Evolutionary conservation across 1,140 invertebrate genomes (phyloP).

Genomic region (Saccostrea cuccullata): DNA sequence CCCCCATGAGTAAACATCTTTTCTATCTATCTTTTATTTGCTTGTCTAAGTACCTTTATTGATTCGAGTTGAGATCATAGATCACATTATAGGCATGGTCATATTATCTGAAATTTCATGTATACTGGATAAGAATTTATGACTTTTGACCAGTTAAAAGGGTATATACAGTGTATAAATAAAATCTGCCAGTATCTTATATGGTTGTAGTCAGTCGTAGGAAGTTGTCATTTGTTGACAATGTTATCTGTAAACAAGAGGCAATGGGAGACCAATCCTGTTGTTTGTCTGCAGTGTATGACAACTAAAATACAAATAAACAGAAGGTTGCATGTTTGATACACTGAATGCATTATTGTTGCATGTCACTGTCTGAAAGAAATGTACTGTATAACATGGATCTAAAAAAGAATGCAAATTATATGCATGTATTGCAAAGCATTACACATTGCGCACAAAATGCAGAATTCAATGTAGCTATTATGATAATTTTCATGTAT

Average conservation of each 20-base stretch:
- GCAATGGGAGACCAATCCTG: not conserved
- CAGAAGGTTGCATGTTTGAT: not conserved
- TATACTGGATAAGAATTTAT: constrained; percentile 8
- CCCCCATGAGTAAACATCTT: constrained; percentile 10
- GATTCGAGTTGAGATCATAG: constrained; percentile 8
- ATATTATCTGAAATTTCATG: not conserved
- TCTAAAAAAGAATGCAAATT: not conserved
- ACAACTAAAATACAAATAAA: not conserved
- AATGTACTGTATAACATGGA: not conserved
- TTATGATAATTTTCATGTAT: no score
- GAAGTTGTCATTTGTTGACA: not conserved
- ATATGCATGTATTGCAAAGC: not conserved
- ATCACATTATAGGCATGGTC: constrained; percentile 9
- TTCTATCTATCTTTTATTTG: constrained; percentile 15
- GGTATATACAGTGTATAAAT: not conserved
- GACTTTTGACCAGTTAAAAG: not conserved
- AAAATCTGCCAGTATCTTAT: not conserved
- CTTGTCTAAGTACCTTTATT: constrained; percentile 1
- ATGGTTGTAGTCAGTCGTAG: not conserved
- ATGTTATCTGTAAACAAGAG: constrained; percentile 10
- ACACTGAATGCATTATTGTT: not conserved
- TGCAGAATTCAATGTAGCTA: no score
- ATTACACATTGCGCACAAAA: not conserved
- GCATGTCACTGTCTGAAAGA: not conserved
- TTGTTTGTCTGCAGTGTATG: not conserved